phyloP scores from a whole-genome alignment of 2,797 vertebrate species.

The Rhinatrema bivittatum region DNA sequence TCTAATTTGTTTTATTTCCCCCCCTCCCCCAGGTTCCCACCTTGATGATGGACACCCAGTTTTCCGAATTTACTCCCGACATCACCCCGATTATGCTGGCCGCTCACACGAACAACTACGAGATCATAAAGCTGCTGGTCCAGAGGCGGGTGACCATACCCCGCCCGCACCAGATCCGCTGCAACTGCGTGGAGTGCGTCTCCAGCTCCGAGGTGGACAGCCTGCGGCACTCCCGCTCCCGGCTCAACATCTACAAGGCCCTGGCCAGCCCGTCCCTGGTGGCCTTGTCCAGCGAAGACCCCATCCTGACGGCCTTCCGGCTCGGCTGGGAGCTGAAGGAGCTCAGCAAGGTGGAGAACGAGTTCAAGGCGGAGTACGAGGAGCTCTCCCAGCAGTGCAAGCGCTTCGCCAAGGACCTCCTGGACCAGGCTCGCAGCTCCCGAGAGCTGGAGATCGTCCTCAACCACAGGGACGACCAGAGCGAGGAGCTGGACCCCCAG shows the following conservation, averaged over 20 bases:
- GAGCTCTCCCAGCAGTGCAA: slow-evolving; percentile 96
- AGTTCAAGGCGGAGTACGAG: slow-evolving; percentile 94
- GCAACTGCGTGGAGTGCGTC: slow-evolving; percentile 91
- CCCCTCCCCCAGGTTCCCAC: slow-evolving; percentile 86
- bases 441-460: slow-evolving; percentile 92
- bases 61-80: slow-evolving; percentile 94
- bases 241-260: slow-evolving; percentile 92
- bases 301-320: slow-evolving; percentile 88
- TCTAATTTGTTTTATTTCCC: no score
- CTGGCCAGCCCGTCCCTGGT: slow-evolving; percentile 90
- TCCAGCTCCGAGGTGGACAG: slow-evolving; percentile 94
- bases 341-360: slow-evolving; percentile 95
- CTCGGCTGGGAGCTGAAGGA: slow-evolving; percentile 95
- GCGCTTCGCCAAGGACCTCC: slow-evolving; percentile 89
- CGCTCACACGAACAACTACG: slow-evolving; percentile 97
- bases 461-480: slow-evolving; percentile 91
- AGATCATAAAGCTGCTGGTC: slow-evolving; percentile 96
- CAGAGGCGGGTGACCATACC: slow-evolving; percentile 89
- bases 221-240: slow-evolving; percentile 83
- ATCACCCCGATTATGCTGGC: slow-evolving; percentile 98
- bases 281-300: slow-evolving; percentile 90
- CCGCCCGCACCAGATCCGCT: slow-evolving; percentile 88
- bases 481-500: slow-evolving; percentile 82
- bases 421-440: slow-evolving; percentile 91
- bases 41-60: slow-evolving; percentile 95